Conservation (phyloP, 2,888 invertebrate genomes). For the Argyresthia albistria region DNA sequence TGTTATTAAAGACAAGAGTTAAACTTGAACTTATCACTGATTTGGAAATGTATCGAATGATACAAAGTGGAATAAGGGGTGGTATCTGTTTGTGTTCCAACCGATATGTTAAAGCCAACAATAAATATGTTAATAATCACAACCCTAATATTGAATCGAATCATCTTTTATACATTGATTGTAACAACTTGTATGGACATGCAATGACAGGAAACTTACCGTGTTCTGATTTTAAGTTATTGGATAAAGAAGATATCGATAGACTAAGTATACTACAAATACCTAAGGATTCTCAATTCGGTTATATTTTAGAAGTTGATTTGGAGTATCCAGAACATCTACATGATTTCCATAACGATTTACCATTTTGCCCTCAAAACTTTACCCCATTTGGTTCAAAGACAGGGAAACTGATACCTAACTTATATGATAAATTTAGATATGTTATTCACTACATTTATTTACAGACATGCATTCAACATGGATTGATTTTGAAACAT, state of each 20-base stretch:
- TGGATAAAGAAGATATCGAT: not conserved
- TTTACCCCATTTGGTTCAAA: constrained; percentile 12
- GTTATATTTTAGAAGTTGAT: constrained; percentile 12
- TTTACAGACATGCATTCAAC: constrained; percentile 19
- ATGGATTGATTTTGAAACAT: constrained; percentile 20
- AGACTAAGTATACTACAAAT: not conserved
- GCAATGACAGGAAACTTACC: constrained; percentile 8
- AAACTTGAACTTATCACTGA: constrained; percentile 15
- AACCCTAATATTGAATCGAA: not conserved
- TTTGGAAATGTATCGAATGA: constrained; percentile 13
- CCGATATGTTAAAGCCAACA: constrained; percentile 2
- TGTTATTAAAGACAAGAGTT: constrained; percentile 1
- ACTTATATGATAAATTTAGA: constrained; percentile 17
- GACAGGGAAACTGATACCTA: constrained; percentile 15
- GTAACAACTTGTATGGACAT: constrained; percentile 14
- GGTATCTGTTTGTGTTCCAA: not conserved
- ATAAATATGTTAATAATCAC: not conserved
- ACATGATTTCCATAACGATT: constrained; percentile 11
- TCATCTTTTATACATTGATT: constrained; percentile 1
- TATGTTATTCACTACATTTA: constrained; percentile 24
- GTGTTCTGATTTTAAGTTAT: not conserved
- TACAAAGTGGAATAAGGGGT: not conserved
- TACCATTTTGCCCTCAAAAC: constrained; percentile 12
- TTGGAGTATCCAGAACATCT: constrained; percentile 5
- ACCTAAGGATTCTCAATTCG: constrained; percentile 1